Evolutionary conservation across 2,888 invertebrate species (phyloP).

Genomic region (Tineola bisselliella): DNA sequence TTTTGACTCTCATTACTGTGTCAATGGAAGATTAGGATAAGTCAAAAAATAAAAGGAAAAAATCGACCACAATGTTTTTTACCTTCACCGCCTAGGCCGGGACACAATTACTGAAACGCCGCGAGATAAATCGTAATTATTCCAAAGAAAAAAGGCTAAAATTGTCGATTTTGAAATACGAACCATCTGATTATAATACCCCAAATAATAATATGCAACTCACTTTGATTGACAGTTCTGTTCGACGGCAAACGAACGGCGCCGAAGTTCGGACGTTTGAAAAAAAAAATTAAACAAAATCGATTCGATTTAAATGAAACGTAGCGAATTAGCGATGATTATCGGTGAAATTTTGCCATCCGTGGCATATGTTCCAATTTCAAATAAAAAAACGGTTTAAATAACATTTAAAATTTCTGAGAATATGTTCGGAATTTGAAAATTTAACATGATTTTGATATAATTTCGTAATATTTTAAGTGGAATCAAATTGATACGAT

Average conservation of each 20-base stretch:
- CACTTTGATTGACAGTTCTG: slow-evolving; percentile 53
- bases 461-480: too few relatives aligned
- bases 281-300: slow-evolving; percentile 13
- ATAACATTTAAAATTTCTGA: slow-evolving; percentile 26
- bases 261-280: slow-evolving; percentile 25
- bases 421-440: slow-evolving; percentile 11
- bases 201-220: slow-evolving; percentile 51
- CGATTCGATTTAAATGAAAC: slow-evolving; percentile 25
- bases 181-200: slow-evolving; percentile 37
- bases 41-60: slow-evolving; percentile 48
- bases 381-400: slow-evolving; percentile 17
- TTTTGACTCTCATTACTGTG: slow-evolving; percentile 62
- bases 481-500: background rate
- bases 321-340: slow-evolving; percentile 59
- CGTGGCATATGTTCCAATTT: slow-evolving; percentile 54
- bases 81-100: slow-evolving; percentile 34
- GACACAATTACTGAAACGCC: slow-evolving; percentile 41
- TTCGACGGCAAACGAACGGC: slow-evolving; percentile 28
- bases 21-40: slow-evolving; percentile 68
- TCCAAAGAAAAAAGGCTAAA: slow-evolving; percentile 21
- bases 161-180: slow-evolving; percentile 37
- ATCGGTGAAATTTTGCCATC: slow-evolving; percentile 45
- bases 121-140: slow-evolving; percentile 45
- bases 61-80: slow-evolving; percentile 39
- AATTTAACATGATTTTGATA: background rate